A percentile compares a stretch with the other conserved stretches of the same genome.
Conservation (phyloP, 2,888 invertebrate genomes). For the Entomobrya multifasciata region DNA sequence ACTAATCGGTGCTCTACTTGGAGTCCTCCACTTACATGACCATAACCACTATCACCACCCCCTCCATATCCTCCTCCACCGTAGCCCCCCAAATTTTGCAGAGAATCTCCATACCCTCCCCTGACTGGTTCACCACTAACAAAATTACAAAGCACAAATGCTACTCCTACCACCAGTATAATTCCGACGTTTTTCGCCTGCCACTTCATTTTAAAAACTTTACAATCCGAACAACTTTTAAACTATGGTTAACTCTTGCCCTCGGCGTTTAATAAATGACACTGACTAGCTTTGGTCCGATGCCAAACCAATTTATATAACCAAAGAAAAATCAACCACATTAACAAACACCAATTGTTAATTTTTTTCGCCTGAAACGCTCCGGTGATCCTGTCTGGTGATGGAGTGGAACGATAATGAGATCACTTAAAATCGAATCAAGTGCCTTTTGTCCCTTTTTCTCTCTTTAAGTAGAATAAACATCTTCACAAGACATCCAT, state of each 20-base stretch:
- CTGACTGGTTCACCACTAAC: constrained; percentile 22
- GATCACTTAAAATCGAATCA: constrained; percentile 63
- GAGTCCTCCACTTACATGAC: constrained; percentile 48
- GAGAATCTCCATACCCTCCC: constrained; percentile 34
- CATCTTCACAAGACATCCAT: not conserved
- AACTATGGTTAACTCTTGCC: not conserved
- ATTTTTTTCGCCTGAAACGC: not conserved
- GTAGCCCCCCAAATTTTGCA: constrained; percentile 47
- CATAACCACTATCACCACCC: constrained; percentile 49
- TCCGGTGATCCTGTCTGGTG: constrained; percentile 39
- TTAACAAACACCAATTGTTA: constrained; percentile 7
- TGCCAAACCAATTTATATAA: constrained; percentile 58
- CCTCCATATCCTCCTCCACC: constrained; percentile 12
- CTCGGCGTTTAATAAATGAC: constrained; percentile 15
- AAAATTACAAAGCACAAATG: not conserved
- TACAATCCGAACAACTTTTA: not conserved
- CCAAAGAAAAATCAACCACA: no score
- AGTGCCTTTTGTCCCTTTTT: constrained; percentile 39
- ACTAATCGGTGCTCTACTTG: no score
- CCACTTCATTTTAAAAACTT: not conserved
- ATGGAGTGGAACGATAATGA: constrained; percentile 54
- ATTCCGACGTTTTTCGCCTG: not conserved
- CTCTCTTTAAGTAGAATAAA: no score
- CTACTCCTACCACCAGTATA: not conserved
- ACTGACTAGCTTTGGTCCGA: constrained; percentile 12